Percentiles rank a stretch among this genome's conserved stretches.
Evolutionary conservation across 2,113 vertebrate species (phyloP).

Genomic region (Sardina pilchardus): DNA sequence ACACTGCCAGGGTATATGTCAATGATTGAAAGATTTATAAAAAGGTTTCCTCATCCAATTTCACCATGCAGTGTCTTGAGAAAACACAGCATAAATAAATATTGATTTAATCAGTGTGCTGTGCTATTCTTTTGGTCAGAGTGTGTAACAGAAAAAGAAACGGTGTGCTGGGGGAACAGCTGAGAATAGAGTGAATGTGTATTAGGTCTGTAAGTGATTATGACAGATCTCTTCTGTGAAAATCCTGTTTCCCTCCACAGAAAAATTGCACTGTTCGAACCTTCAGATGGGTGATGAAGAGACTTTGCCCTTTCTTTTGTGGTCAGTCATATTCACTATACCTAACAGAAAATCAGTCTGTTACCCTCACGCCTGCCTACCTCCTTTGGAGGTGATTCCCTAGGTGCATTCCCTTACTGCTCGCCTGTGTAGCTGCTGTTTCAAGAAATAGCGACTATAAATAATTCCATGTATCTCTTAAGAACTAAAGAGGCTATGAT

Average conservation of each 20-base stretch:
- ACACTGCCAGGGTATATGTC: not conserved
- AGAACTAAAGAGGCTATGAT: not conserved
- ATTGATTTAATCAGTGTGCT: slow-evolving; percentile 23
- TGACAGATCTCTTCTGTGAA: slow-evolving; percentile 17
- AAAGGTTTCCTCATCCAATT: not conserved
- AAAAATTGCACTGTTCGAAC: not conserved
- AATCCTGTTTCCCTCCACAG: slow-evolving; percentile 16
- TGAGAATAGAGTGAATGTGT: slow-evolving; percentile 20
- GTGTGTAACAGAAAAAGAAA: not conserved
- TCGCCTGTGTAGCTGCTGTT: not conserved
- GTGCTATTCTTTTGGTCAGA: not conserved
- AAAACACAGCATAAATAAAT: slow-evolving; percentile 17
- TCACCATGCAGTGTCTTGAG: slow-evolving; percentile 4
- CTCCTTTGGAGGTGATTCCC: not conserved
- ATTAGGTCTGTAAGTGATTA: slow-evolving; percentile 25
- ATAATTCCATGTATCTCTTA: not conserved
- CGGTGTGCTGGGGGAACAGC: not conserved
- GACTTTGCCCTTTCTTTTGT: not conserved
- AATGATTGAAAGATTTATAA: not conserved
- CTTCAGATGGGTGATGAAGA: slow-evolving; percentile 16
- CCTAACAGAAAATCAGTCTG: not conserved
- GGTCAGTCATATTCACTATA: not conserved
- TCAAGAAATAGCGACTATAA: not conserved
- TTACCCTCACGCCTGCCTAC: not conserved
- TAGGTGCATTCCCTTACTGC: not conserved